These are phyloP conservation scores for Sceloporus undulatus DNA, from an alignment of 2,113 vertebrate species.

Conservation along the genomic window DNA sequence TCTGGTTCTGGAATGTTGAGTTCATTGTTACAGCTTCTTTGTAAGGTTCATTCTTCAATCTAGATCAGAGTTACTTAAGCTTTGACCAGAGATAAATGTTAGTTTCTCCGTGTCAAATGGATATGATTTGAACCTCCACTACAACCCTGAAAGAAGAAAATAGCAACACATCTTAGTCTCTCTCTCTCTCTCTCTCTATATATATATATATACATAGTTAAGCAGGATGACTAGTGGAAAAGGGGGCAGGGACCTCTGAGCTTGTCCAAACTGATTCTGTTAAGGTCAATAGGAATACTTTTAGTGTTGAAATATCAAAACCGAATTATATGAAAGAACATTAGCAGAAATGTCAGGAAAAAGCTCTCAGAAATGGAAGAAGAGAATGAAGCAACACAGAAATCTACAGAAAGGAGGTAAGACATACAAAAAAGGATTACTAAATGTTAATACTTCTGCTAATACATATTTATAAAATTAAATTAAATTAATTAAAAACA, in stretches of 20 bases:
- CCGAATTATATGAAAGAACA: not conserved
- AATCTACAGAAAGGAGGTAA: not conserved
- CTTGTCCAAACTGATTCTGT: not conserved
- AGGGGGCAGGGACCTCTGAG: not conserved
- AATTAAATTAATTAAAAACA: not conserved
- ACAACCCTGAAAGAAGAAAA: not conserved
- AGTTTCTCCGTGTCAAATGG: not conserved
- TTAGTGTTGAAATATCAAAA: not conserved
- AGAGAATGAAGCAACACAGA: not conserved
- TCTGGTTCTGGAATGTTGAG: not conserved
- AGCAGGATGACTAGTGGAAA: not conserved
- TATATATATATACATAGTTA: not conserved
- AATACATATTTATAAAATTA: not conserved
- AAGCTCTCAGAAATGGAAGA: not conserved
- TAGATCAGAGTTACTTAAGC: not conserved
- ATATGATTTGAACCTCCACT: not conserved
- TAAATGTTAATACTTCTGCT: not conserved
- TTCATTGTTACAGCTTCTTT: not conserved
- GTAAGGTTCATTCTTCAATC: not conserved
- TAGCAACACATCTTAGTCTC: not conserved
- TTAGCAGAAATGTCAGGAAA: not conserved
- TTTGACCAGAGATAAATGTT: not conserved
- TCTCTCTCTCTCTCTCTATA: not conserved
- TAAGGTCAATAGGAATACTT: not conserved
- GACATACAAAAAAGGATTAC: not conserved